Evolutionary conservation across 2,797 vertebrate genomes (phyloP), one percentile per base, ranked within the genome.

Genomic region (Macropodus opercularis): DNA sequence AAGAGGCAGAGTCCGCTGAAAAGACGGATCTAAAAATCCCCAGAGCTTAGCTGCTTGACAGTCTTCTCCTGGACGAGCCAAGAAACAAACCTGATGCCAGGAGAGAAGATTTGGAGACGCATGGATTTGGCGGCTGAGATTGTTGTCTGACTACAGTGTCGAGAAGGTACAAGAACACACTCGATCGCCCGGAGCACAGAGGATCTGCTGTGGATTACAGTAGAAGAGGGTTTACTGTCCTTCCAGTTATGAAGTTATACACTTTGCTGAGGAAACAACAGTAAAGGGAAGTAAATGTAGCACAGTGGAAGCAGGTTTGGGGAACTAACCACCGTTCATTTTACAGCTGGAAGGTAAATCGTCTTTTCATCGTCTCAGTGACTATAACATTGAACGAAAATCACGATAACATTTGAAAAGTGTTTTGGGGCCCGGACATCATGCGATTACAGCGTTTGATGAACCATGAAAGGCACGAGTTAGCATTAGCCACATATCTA

Each of bases 121-220:
- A n/a, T 42, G 64, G 72, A 84, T 81, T 76, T 69, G 41, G 61
- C 52, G 63, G 59, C 55, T 77, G 66, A 74, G 73, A 69, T 73
- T 69, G 69, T 70, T 75, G 72, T 79, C 68, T 19, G 62, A 62
- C 77, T 43, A 67, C 68, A 66, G 60, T 71, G 72, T 64, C 40
- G 67, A 67, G 75, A 32, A 58, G 75, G 58, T 62, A 36, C 48
- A 38, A 75, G 57, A 77, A 35, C 1, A 15, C 50, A 8, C 57
- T 13, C 68, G 57, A 75, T 66, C 0, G 67, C 78, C 75, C 32
- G 39, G 15, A 64, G 81, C 78, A 1, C 32, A 43, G 46, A 60
- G 41, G 67, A 77, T 46, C 75, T 42, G 15, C 43, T n/a, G 56
- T 52, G 78, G 76, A 83, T 83, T 79, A 77, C 57, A 22, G 54